Evolutionary conservation across 2,797 vertebrate species (phyloP).

Genomic region (Sebastes taczanowskii): DNA sequence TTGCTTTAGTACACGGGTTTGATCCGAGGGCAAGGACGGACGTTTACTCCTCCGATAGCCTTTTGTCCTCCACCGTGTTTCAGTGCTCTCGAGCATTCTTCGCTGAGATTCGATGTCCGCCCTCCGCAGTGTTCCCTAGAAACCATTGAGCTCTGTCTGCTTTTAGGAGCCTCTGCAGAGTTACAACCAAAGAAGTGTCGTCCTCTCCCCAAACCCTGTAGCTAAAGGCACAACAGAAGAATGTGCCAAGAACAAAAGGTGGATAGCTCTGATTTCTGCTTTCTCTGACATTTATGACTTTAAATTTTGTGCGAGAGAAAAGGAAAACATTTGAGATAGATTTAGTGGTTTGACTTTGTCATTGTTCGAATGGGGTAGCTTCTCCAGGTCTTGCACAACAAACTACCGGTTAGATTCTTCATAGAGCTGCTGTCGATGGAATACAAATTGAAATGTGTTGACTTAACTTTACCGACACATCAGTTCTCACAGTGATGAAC

Average conservation of each 20-base stretch:
- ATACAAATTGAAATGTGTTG: not conserved
- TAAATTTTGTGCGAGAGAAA: conserved; percentile 36
- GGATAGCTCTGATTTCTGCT: conserved; percentile 71
- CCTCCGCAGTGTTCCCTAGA: conserved; percentile 80
- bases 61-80: conserved; percentile 45
- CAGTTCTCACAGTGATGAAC: conserved; percentile 17
- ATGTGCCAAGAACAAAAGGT: conserved; percentile 79
- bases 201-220: conserved; percentile 74
- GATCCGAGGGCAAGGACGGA: not conserved
- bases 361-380: conserved; percentile 17
- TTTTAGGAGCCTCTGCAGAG: conserved; percentile 81
- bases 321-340: conserved; percentile 45
- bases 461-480: conserved; percentile 1
- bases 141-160: conserved; percentile 81
- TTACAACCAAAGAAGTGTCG: conserved; percentile 75
- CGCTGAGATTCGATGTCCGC: conserved; percentile 77
- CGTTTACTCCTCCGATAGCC: conserved; percentile 15
- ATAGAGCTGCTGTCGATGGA: not conserved
- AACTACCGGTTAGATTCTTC: conserved; percentile 12
- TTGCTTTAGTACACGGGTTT: not conserved
- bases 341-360: conserved; percentile 41
- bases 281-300: conserved; percentile 65
- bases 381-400: conserved; percentile 13
- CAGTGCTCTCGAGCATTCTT: conserved; percentile 57
- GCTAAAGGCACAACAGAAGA: conserved; percentile 83